Base-by-base conservation (phyloP, 2,888 invertebrate genomes). In the Trichogramma dendrolimi region DNA sequence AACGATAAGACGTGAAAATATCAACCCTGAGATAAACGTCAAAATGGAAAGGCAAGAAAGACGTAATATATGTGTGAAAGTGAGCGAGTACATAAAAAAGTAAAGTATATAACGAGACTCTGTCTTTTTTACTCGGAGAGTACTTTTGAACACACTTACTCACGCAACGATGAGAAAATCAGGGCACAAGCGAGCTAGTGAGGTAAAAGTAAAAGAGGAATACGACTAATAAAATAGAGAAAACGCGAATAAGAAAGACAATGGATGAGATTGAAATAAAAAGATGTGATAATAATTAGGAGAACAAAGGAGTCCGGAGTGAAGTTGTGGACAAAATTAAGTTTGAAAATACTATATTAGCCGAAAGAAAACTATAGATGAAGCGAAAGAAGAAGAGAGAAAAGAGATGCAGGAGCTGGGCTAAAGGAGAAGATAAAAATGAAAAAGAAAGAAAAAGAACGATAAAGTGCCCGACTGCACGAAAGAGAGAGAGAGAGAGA, bases 241-340 rank as follows among this genome's bases (percentile, higher is more conserved):
- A 47, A 54, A 55, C 39, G 48, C 52, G 56, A 50, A 38, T 6
- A 44, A 46, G 27, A 52, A 14, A 42, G 40, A 50, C 39, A 11
- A 46, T 42, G 39, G 6, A 42, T 42, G 51, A 50, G 55, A 63
- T 60, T 56, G 60, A 62, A 62, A 62, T 62, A 55, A 62, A 61
- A 58, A 61, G 61, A 61, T 63, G 60, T 43, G 58, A 63, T 63
- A 60, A 65, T 63, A 65, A 65, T 65, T 65, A 63, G 61, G 47
- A 53, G 63, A 61, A 63, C 63, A 66, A 66, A 66, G 55, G 56
- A 53, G 47, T 40, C 5, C 38, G 51, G 10, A 46, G n/a, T 8
- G 46, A 46, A n/a, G 46, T 46, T n/a, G 51, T 49, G 49, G 43
- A 41, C 46, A 53, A 38, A 53, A 66, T 66, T 66, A 61, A 66